phyloP scores from a whole-genome alignment of 2,113 vertebrate genomes.

The Dolichallabes microphthalmus region DNA sequence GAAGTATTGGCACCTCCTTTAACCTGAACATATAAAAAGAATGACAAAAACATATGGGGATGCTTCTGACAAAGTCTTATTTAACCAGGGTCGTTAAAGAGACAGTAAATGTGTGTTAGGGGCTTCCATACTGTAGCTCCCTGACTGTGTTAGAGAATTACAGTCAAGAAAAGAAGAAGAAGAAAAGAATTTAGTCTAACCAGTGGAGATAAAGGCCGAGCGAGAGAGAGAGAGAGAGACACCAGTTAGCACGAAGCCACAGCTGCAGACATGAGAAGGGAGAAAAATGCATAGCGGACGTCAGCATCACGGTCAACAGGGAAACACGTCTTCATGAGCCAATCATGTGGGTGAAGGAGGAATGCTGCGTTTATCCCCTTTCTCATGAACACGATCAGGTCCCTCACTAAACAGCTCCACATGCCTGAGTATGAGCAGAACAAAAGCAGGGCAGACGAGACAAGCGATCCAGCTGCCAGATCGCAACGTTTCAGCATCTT shows the following conservation, averaged over 20 bases:
- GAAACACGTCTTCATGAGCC: slow-evolving; percentile 58
- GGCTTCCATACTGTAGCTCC: not conserved
- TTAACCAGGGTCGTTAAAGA: not conserved
- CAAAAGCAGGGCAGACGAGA: slow-evolving; percentile 9
- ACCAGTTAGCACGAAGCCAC: slow-evolving; percentile 27
- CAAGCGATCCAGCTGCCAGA: slow-evolving; percentile 20
- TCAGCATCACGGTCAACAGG: slow-evolving; percentile 54
- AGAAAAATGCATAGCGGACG: slow-evolving; percentile 59
- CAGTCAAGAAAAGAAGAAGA: slow-evolving; percentile 19
- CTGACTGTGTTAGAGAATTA: not conserved
- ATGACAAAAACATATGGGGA: not conserved
- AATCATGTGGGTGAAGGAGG: slow-evolving; percentile 59
- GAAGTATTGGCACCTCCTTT: not conserved
- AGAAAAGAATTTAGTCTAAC: not conserved
- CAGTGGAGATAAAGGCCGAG: not conserved
- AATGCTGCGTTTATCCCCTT: slow-evolving; percentile 46
- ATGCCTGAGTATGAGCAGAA: slow-evolving; percentile 49
- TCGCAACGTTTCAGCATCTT: slow-evolving; percentile 30
- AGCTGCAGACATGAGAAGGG: slow-evolving; percentile 38
- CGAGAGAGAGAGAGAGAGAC: not conserved
- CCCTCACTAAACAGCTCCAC: slow-evolving; percentile 65
- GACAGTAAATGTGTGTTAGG: not conserved
- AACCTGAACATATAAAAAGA: not conserved
- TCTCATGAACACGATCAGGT: slow-evolving; percentile 52
- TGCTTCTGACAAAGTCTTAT: not conserved